Evolutionary conservation across 2,113 vertebrate species (phyloP), one percentile per base, ranked within the genome.

Genomic region (Brachyhypopomus occidentalis): DNA sequence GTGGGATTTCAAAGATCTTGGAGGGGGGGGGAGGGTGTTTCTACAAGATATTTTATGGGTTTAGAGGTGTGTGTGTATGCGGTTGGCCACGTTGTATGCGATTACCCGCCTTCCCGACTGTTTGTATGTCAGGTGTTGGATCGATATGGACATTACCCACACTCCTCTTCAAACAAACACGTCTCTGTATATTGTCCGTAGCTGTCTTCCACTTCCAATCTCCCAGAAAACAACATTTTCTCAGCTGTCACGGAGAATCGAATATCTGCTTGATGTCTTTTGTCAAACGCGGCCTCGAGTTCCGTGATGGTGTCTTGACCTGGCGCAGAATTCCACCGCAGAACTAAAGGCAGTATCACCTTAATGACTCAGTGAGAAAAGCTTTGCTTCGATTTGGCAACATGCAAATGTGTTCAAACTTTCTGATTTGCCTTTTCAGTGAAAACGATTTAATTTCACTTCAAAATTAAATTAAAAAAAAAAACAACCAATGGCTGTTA

Each of bases 381-480:
- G 12, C 1, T 59, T 59, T 12, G 56, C 17, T 59, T 59, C 20
- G 27, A 3, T 2, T 11, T 64, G 62, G 62, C 23, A 23, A 62
- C 1, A 11, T 27, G 60, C 25, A 63, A 25, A 63, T 27, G 60
- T 66, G 25, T 34, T 66, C 5, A 34, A 16, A 16, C 63, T 66
- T 66, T 30, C 30, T 17, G 5, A 58, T 45, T 69, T 48, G 36
- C 34, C 25, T 12, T 58, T 30, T 22, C 17, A 7, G 14, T 6
- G n/a, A 77, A 67, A 67, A 45, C 64, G 55, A 67, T 77, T 22
- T 56, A 48, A 38, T 45, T 56, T 36, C 45, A 41, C 30, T 77
- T 62, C 14, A 27, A 25, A 62, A 76, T 7, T 5, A 66, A 63
- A 27, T 6, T n/a, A 23, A 23, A 25, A 27, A 27, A 1, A 27